Evolutionary conservation across 1,140 invertebrate genomes (phyloP), one percentile per base, ranked within the genome.

Genomic region (Drosophila sulfurigaster): DNA sequence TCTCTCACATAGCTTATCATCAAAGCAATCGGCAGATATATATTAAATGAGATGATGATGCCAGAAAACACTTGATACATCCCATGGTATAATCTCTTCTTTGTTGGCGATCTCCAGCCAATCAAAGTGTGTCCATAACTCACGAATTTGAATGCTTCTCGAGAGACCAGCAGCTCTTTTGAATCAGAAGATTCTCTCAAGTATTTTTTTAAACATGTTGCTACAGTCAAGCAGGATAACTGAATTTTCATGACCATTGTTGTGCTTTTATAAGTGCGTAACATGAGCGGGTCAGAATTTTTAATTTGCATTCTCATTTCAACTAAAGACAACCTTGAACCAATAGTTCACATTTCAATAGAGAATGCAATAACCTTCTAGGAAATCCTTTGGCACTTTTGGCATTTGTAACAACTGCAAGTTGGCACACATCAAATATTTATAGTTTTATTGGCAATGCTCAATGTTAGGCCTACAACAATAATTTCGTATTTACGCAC

Each of bases 371-470:
- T 32, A 2, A 32, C 1, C 8, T 7, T 35, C 8, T 5, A 49
- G 20, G 48, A 30, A 62, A 25, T 4, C 3, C 20, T 25, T 38
- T 7, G 35, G 0, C 32, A 35, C 20, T 46, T 62, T 16, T n/a
- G 30, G 13, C 11, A 25, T 62, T 35, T 35, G 45, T 35, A 62
- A 62, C 58, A 51, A 52, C 32, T 52, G 46, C 2, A 49, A 41
- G 16, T 63, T 32, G 46, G 60, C 32, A 20, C 32, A 52, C 11
- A 51, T 63, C 0, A 52, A 64, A 43, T 52, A 64, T 64, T 64
- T 28, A 52, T 0, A 25, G 3, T 0, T 25, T 25, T 25, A 25
- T 25, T 25, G 20, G 20, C 20, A 25, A 25, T 25, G 20, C 0
- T 25, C 3, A 25, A 3, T 25, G 20, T 25, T 15, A n/a, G 25